Percentiles rank a stretch among this genome's conserved stretches.
phyloP scores from a whole-genome alignment of 2,888 invertebrate species.

The Parascotia fuliginaria region DNA sequence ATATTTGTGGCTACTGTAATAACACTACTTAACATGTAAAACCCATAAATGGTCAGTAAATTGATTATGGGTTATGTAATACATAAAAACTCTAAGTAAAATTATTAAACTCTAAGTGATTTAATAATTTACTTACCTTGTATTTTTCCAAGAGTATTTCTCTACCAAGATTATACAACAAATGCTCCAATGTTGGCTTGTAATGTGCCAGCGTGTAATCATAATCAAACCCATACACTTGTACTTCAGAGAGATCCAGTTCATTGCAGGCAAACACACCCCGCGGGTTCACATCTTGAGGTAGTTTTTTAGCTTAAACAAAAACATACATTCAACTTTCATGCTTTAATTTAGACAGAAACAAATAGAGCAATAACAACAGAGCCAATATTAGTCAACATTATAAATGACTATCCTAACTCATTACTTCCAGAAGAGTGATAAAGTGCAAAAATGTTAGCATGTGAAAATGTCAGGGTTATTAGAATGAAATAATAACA shows the following conservation, averaged over 20 bases:
- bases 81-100: no score
- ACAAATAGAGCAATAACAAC: no score
- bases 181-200: conserved; percentile 93
- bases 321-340: neutral
- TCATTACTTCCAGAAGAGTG: no score
- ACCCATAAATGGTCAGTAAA: no score
- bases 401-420: no score
- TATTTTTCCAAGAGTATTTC: conserved; percentile 94
- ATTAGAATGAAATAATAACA: no score
- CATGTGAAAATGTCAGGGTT: no score
- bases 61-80: neutral
- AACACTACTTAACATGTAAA: no score
- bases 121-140: conserved; percentile 87
- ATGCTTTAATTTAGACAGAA: neutral
- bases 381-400: no score
- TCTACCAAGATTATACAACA: conserved; percentile 96
- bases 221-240: conserved; percentile 99
- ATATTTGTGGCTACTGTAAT: no score
- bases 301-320: conserved; percentile 92
- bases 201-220: conserved; percentile 99
- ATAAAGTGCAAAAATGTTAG: no score
- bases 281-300: conserved; percentile 93
- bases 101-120: no score
- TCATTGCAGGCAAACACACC: conserved; percentile 99
- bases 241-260: conserved; percentile 94